phyloP scores from a whole-genome alignment of 1,140 invertebrate species.

The Drosophila cardini region DNA sequence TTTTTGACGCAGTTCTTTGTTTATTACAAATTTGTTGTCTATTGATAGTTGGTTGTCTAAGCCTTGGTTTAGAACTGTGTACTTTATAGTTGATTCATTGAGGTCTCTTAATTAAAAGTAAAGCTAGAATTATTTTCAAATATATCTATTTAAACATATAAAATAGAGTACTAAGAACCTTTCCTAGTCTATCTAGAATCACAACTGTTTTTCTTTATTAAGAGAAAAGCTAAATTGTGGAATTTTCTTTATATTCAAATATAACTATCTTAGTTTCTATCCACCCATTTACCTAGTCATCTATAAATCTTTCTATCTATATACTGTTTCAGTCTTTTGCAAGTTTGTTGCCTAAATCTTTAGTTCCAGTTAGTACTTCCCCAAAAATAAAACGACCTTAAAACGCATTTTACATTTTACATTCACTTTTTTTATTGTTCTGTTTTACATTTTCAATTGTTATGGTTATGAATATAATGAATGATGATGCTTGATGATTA shows the following conservation, averaged over 20 bases:
- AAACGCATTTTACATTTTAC: conserved; percentile 68
- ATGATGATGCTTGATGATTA: conserved; percentile 76
- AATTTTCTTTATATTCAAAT: neutral
- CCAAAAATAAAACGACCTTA: neutral
- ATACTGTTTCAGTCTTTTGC: conserved; percentile 13
- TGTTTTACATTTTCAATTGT: conserved; percentile 81
- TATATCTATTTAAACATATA: too few relatives aligned
- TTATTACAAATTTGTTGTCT: conserved; percentile 40
- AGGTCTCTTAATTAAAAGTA: too few relatives aligned
- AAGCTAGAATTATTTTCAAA: too few relatives aligned
- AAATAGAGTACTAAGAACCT: too few relatives aligned
- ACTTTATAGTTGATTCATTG: too few relatives aligned
- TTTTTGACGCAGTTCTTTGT: neutral
- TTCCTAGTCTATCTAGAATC: too few relatives aligned
- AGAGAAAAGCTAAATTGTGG: too few relatives aligned
- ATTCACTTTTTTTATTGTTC: conserved; percentile 81
- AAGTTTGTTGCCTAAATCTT: conserved; percentile 66
- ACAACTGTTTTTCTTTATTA: too few relatives aligned
- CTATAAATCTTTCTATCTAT: too few relatives aligned
- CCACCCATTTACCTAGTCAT: too few relatives aligned
- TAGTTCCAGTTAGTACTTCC: conserved; percentile 29
- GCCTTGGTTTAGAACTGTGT: conserved; percentile 14
- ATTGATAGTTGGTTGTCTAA: conserved; percentile 55
- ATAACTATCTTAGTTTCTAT: too few relatives aligned
- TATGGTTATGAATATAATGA: conserved; percentile 82